Evolutionary conservation across 2,113 vertebrate species (phyloP), one percentile per base, ranked within the genome.

Genomic region (Pteropus alecto): DNA sequence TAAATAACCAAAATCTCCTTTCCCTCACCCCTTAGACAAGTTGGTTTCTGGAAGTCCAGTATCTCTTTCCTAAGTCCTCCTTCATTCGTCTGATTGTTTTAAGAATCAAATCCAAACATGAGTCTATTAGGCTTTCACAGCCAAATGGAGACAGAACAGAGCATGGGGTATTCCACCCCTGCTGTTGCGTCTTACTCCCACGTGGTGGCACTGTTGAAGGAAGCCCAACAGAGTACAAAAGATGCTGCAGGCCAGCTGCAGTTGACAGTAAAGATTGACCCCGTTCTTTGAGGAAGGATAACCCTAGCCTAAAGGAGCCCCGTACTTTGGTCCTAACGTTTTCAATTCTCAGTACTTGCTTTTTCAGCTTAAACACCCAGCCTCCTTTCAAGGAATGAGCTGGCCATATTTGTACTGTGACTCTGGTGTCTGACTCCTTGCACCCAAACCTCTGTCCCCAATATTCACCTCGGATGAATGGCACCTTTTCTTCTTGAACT

Each of bases 191-290:
- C 73, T 81, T 60, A 2, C 9, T 38, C 19, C 96, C 97, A 93
- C 95, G 1, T 13, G 89, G 74, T 93, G 95, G 92, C 96, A 76
- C 93, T 96, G 78, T 84, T 58, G 93, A 24, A 58, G 60, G 54
- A 26, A 26, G 30, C 24, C 19, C 12, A 0, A 0, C 41, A 3
- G 58, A 51, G 11, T 12, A 24, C 3, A 22, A 28, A 58, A 18
- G 35, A 48, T 0, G 24, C 35, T 0, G 22, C 71, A 1, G 24
- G 51, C 38, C 3, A 0, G 24, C 38, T 14, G 88, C 1, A 35
- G 84, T 1, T 30, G n/a, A 33, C 19, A 5, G 48, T 0, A 19
- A 41, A 0, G 13, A 16, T 6, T 30, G 65, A 63, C 35, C 0
- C 3, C 28, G 56, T 38, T 54, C 61, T 83, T 15, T 19, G 46